Conservation (phyloP, 2,113 vertebrate species). For the human (Homo sapiens) region DNA sequence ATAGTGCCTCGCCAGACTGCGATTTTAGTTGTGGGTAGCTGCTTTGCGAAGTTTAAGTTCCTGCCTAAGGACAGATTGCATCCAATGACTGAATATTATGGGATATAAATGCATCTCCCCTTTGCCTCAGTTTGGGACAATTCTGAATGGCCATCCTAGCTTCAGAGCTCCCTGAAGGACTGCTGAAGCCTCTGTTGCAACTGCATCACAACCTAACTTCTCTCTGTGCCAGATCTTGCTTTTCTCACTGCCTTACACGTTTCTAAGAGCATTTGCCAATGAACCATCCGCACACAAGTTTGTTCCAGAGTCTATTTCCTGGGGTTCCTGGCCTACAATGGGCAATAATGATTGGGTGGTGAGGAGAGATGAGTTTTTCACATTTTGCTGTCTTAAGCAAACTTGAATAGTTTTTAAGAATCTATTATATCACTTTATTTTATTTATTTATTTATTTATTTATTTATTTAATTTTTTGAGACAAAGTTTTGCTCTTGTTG, state of each 20-base stretch:
- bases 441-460: too few relatives aligned
- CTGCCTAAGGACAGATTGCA: background rate
- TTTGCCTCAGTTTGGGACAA: slow-evolving; percentile 10
- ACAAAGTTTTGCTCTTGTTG: background rate
- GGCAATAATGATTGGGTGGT: background rate
- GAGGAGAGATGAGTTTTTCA: background rate
- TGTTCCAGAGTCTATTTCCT: background rate
- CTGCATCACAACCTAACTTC: background rate
- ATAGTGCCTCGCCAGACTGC: background rate
- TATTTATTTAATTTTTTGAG: too few relatives aligned
- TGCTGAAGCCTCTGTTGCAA: background rate
- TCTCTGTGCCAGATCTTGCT: background rate
- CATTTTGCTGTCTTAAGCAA: background rate
- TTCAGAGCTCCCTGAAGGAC: background rate
- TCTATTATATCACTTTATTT: background rate
- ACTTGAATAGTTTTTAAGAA: background rate
- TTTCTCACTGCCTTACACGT: background rate
- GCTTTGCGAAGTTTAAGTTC: background rate
- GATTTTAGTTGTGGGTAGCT: background rate
- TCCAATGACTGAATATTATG: background rate
- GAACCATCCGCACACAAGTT: background rate
- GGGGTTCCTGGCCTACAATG: background rate
- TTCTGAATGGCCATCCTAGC: background rate
- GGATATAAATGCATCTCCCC: background rate
- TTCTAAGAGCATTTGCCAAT: background rate